Evolutionary conservation across 1,140 invertebrate species (phyloP), one percentile per base, ranked within the genome.

Genomic region (Atta cephalotes): DNA sequence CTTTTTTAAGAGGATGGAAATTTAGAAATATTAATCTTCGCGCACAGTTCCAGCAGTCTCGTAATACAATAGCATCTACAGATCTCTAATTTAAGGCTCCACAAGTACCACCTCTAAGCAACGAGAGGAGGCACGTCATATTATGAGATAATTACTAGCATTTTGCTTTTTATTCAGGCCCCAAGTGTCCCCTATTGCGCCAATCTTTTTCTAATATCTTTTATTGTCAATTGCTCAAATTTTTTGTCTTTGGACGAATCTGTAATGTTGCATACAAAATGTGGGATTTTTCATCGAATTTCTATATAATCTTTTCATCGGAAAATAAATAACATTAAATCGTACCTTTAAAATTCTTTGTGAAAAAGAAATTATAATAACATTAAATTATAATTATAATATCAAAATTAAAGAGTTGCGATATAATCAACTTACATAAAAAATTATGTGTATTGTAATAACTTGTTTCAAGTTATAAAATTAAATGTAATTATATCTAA

Each of bases 221-320:
- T 82, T 82, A 84, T 84, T 84, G 80, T 84, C 80, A 76, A 84
- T 49, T n/a, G 39, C 58, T 62, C 56, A 76, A 62, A 76, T 82
- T 76, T 84, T 10, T 84, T 70, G 70, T 21, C 80, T 28, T 58
- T 35, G 1, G 31, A 81, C 78, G 16, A 71, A 79, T 35, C n/a
- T 21, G 39, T 62, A 74, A 82, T 74, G 53, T 84, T 84, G 70
- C 70, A 35, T 84, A 84, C 49, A 7, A 82, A 84, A 84, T 76
- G 70, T 21, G 31, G 39, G n/a, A 81, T 71, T 18, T 72, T 80
- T 80, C 77, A 28, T 28, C 28, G 3, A 66, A 12, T 81, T 71
- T 45, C 12, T 70, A 16, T 70, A 16, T 56, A 31, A 71, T 56
- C 10, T 5, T 18, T 56, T 51, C 51, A 3, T 39, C 3, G 18